Evolutionary conservation across 2,888 invertebrate genomes (phyloP), one percentile per base, ranked within the genome.

Genomic region (Sinopyrophorus schimmeli): DNA sequence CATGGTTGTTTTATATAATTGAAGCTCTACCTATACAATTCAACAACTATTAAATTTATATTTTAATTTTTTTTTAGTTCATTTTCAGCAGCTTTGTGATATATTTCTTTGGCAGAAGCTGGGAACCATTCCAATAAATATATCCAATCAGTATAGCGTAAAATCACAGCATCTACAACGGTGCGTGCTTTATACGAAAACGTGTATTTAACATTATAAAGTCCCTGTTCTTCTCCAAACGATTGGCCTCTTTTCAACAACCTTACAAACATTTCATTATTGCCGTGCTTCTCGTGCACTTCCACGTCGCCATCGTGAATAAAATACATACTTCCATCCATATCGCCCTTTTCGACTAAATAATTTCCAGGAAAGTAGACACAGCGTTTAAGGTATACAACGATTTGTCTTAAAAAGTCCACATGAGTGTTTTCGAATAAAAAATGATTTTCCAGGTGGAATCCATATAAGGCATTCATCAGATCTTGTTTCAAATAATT

Each of bases 271-370:
- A 10, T 34, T 7, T 54, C 55, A 12, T 44, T 46, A 6, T 40
- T 37, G 12, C 50, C 51, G 11, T 32, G 20, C 5, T 46, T 48
- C 5, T 57, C 57, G 7, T 54, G 46, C 2, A 56, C 53, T 4
- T 37, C 53, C 5, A 78, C 78, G 70, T 76, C 75, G 49, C 79
- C 79, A 58, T 76, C 68, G 53, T 79, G 78, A 62, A 79, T 77
- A 39, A 79, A 78, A 54, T 78, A 79, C 60, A 79, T 77, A 43
- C 76, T 75, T 49, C 76, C 76, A 53, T 79, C 77, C 0, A 77
- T 74, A 54, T 78, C 77, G 1, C 77, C 77, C 10, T 74, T 72
- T 55, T 78, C 77, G 9, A 77, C 77, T 11, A 79, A 77, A 17
- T 76, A 76, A 62, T 78, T 77, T 5, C 76, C 76, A 1, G 76